Base-by-base conservation (phyloP, 2,888 invertebrate species). In the Augiades crinisus region DNA sequence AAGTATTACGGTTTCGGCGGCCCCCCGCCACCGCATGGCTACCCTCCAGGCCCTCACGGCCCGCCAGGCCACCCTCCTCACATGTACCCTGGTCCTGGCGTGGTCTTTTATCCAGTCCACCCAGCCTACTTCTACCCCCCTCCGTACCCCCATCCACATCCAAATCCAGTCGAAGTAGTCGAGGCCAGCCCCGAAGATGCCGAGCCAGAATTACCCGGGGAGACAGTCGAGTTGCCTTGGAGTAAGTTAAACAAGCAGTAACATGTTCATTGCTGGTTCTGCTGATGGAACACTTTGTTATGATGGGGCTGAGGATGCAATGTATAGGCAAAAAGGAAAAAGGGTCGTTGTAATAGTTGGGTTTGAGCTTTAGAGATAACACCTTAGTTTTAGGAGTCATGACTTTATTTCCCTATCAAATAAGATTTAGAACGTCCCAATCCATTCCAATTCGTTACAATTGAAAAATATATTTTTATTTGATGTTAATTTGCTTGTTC, bases 161-260 rank as follows among this genome's bases (percentile, higher is more conserved):
- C 67, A 24, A 67, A 65, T 4, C 59, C 62, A 33, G 72, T 78
- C 54, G 68, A 73, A 54, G 72, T 81, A 52, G 81, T 78, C 46
- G 65, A 69, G 30, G 14, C 30, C 36, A 62, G 70, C 54, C 73
- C 74, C 24, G 65, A 63, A 38, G 81, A 81, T 27, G 65, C 69
- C 10, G 73, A 71, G 36, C 87, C 89, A 4, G 78, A 81, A 68
- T 76, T 88, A 57, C 83, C 88, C 34, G 89, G 89, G 55, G 89
- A 89, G 63, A 84, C 81, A 36, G 89, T 89, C 68, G 87, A 88
- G 68, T 73, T 89, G 57, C 89, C 89, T 52, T 89, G 84, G 81
- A 85, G 89, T 89, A 85, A 89, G 89, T 88, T 67, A 17, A 31
- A 22, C 10, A 44, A 58, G 14, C 27, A 21, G 4, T 24, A 38